Conservation (phyloP, 2,113 vertebrate species). For the Melierax canorus region DNA sequence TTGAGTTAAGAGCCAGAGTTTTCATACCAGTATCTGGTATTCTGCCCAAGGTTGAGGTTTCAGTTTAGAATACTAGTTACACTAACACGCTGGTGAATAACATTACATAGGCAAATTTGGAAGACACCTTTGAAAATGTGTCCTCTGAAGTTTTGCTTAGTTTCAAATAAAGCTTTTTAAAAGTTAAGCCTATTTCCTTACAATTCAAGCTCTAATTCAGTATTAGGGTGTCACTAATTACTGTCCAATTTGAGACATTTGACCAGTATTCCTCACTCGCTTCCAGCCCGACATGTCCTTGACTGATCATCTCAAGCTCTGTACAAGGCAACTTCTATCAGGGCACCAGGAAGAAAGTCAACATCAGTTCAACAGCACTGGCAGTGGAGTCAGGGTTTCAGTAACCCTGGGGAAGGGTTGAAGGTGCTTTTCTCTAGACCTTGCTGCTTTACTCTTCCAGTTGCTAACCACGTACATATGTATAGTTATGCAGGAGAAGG, state of each 20-base stretch:
- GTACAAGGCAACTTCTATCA: not conserved
- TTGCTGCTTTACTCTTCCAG: not conserved
- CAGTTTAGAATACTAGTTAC: not conserved
- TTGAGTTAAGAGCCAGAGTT: not conserved
- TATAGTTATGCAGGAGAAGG: not conserved
- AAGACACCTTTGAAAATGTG: not conserved
- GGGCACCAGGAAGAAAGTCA: not conserved
- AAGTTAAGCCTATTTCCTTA: not conserved
- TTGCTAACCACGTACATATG: not conserved
- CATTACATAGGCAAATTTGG: not conserved
- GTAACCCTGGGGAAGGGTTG: not conserved
- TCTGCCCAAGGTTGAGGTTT: not conserved
- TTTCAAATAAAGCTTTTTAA: not conserved
- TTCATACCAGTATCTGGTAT: not conserved
- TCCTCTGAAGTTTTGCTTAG: not conserved
- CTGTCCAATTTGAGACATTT: not conserved
- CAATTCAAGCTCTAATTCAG: not conserved
- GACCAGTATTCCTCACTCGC: not conserved
- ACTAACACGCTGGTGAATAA: not conserved
- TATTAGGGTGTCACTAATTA: not conserved
- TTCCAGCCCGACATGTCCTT: not conserved
- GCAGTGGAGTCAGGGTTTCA: not conserved
- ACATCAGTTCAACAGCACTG: not conserved
- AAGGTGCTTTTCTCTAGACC: not conserved
- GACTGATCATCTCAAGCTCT: not conserved